phyloP scores from a whole-genome alignment of 1,140 invertebrate genomes.

The Oscheius sp. region DNA sequence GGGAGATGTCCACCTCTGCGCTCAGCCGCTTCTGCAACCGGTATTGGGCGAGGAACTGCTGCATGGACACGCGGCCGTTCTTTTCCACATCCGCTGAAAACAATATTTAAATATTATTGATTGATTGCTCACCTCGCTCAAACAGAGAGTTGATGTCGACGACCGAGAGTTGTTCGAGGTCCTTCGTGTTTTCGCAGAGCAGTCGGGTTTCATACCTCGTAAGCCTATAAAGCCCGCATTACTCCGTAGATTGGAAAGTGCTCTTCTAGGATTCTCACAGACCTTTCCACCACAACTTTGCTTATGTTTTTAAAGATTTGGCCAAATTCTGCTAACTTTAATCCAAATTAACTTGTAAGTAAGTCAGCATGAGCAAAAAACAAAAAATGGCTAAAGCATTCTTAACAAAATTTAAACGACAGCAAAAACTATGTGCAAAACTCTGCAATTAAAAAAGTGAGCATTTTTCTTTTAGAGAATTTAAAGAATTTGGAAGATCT shows the following conservation, averaged over 20 bases:
- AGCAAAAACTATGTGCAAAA: no score
- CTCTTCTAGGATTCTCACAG: not conserved
- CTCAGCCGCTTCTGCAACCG: constrained; percentile 16
- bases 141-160: constrained; percentile 27
- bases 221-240: constrained; percentile 11
- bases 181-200: constrained; percentile 28
- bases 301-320: no score
- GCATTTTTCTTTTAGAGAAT: no score
- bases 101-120: not conserved
- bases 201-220: constrained; percentile 28
- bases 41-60: constrained; percentile 31
- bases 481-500: no score
- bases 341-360: not conserved
- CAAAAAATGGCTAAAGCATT: not conserved
- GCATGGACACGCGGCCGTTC: constrained; percentile 19
- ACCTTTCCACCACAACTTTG: no score
- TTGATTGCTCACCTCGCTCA: constrained; percentile 12
- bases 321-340: no score
- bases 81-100: constrained; percentile 1
- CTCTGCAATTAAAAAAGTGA: no score
- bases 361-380: not conserved
- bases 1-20: constrained; percentile 13
- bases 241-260: not conserved
- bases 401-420: no score
- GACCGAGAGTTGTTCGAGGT: constrained; percentile 23